Conservation (phyloP, 2,888 invertebrate species). For the Ormyrus thymus region DNA sequence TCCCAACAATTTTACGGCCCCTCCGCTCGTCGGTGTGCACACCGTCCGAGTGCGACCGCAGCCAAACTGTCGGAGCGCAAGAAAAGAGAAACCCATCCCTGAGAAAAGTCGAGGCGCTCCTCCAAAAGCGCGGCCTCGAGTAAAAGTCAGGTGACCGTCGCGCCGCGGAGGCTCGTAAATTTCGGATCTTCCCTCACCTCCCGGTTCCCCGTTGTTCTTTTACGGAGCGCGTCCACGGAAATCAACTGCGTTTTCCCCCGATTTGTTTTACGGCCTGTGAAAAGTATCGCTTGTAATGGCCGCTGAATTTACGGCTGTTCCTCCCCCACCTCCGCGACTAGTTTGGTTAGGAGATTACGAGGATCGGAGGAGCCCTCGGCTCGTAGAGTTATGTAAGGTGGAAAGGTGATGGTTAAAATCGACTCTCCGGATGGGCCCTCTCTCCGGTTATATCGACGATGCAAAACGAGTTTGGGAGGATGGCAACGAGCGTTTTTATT, state of each 20-base stretch:
- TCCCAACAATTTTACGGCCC: too few species aligned
- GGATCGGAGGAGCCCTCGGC: background rate
- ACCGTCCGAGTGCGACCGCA: too few species aligned
- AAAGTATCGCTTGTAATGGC: conserved; percentile 38
- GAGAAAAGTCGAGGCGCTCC: conserved; percentile 19
- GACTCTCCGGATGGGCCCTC: background rate
- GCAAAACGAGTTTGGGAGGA: background rate
- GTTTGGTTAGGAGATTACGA: conserved; percentile 16
- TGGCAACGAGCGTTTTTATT: too few species aligned
- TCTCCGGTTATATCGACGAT: background rate
- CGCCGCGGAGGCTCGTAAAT: conserved; percentile 45
- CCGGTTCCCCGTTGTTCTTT: background rate
- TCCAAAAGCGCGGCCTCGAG: background rate
- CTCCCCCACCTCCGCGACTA: too few species aligned
- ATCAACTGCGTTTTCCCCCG: conserved; percentile 22
- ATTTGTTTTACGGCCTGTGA: conserved; percentile 49
- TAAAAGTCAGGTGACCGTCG: background rate
- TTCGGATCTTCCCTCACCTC: conserved; percentile 1
- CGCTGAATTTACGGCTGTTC: conserved; percentile 36
- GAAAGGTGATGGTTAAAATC: conserved; percentile 1
- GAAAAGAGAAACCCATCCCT: background rate
- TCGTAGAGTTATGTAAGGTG: conserved; percentile 9
- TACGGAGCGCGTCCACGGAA: conserved; percentile 1
- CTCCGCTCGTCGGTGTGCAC: too few species aligned
- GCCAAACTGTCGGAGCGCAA: too few species aligned